A percentile compares a stretch with the other conserved stretches of the same genome.
Conservation (phyloP, 2,888 invertebrate genomes). For the Limenitis camilla region DNA sequence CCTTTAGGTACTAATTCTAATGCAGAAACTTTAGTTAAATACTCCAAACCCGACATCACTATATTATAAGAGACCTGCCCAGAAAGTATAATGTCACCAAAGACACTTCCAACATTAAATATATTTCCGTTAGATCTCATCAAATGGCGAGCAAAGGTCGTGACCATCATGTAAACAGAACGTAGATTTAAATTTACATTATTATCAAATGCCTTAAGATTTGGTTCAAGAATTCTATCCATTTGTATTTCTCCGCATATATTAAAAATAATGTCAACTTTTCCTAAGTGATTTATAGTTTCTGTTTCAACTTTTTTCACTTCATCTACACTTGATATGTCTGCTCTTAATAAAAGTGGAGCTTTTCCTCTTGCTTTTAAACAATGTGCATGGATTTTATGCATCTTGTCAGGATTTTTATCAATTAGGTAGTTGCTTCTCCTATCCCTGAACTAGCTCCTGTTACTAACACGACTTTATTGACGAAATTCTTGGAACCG, state of each 20-base stretch:
- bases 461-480: conserved; percentile 2
- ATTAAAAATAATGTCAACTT: conserved; percentile 1
- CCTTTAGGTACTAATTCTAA: conserved; percentile 3
- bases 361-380: not conserved
- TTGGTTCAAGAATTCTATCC: conserved; percentile 2
- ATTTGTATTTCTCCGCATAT: not conserved
- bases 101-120: conserved; percentile 2
- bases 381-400: not conserved
- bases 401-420: not conserved
- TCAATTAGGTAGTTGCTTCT: not conserved
- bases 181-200: conserved; percentile 5
- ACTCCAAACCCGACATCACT: not conserved
- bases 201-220: conserved; percentile 1
- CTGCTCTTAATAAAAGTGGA: not conserved
- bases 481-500: conserved; percentile 4
- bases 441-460: conserved; percentile 2
- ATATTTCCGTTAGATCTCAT: conserved; percentile 1
- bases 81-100: not conserved
- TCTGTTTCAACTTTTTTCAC: conserved; percentile 2
- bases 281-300: not conserved
- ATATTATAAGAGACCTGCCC: conserved; percentile 5
- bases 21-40: conserved; percentile 6
- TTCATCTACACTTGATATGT: conserved; percentile 1
- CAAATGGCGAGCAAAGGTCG: conserved; percentile 1
- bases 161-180: not conserved